A percentile compares a stretch with the other conserved stretches of the same genome.
phyloP scores from a whole-genome alignment of 1,140 invertebrate species.

The Ephestia elutella region DNA sequence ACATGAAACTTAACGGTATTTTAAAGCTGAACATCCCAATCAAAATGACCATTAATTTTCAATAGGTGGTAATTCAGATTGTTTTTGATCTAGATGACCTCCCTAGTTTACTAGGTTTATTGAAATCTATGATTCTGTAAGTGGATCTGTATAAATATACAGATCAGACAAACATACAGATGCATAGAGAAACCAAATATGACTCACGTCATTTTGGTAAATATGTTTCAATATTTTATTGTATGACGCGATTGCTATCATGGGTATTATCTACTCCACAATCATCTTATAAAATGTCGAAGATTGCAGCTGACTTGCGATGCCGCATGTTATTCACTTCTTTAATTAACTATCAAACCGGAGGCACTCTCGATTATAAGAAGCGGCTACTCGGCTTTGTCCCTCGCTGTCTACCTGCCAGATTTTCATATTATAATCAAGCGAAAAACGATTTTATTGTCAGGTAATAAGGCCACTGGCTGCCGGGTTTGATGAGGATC shows the following conservation, averaged over 20 bases:
- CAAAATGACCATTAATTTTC: too few species aligned
- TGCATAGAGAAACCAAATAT: too few species aligned
- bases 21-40: too few species aligned
- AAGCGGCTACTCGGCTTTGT: slow-evolving; percentile 64
- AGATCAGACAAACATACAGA: too few species aligned
- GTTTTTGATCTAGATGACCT: too few species aligned
- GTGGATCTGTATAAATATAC: too few species aligned
- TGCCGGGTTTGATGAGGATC: background rate
- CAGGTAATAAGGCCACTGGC: slow-evolving; percentile 22
- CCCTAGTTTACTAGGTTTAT: too few species aligned
- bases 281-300: slow-evolving; percentile 31
- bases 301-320: slow-evolving; percentile 61
- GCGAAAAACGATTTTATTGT: slow-evolving; percentile 25
- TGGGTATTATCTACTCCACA: slow-evolving; percentile 28
- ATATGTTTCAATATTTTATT: background rate
- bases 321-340: slow-evolving; percentile 60
- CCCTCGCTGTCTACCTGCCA: slow-evolving; percentile 33
- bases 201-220: background rate
- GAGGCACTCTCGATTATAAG: slow-evolving; percentile 64
- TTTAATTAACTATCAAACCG: slow-evolving; percentile 70
- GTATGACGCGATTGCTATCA: too few species aligned
- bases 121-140: too few species aligned
- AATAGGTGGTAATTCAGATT: too few species aligned
- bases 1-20: too few species aligned
- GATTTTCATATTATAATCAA: slow-evolving; percentile 25